Base-by-base conservation (phyloP, 2,797 vertebrate species). In the Macropodus opercularis region DNA sequence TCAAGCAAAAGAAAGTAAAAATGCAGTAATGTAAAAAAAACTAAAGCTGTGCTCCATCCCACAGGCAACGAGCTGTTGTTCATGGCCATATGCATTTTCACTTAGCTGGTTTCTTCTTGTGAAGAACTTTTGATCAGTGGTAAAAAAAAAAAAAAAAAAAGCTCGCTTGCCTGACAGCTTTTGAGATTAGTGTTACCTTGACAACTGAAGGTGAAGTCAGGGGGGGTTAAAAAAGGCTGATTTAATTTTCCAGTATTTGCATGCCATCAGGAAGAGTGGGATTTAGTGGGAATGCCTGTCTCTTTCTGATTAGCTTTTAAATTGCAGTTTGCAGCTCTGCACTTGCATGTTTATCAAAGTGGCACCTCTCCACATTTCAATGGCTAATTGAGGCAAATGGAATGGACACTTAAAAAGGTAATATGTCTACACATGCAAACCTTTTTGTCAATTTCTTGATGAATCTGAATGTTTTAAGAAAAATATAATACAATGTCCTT, bases 131-230 rank as follows among this genome's bases (percentile, higher is more conserved):
- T 69, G 86, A 87, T 84, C 72, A 55, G 61, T 35, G 35, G 83
- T 62, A 69, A 54, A 82, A 79, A 70, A 53, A 80, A 80, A 72
- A n/a, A n/a, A n/a, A n/a, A n/a, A n/a, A n/a, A n/a, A n/a, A n/a
- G n/a, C n/a, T 77, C 61, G 75, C 84, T 78, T 79, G 64, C 63
- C 84, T 76, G 84, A 81, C 84, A 67, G 83, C 85, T 87, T 87
- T 85, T 78, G 72, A 89, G 85, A 89, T 90, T 88, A 87, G 84
- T 14, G 86, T 89, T 90, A 79, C 87, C 86, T 81, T 85, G 85
- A 74, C 81, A 29, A 89, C 85, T 35, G 67, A 50, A 62, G 78
- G 66, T 50, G 50, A 85, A 84, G 84, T 87, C 80, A 80, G 60
- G 63, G 69, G 62, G 71, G 79, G 85, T 87, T 86, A 88, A 89